phyloP scores from a whole-genome alignment of 2,113 vertebrate species.

The Ctenodactylus gundi region DNA sequence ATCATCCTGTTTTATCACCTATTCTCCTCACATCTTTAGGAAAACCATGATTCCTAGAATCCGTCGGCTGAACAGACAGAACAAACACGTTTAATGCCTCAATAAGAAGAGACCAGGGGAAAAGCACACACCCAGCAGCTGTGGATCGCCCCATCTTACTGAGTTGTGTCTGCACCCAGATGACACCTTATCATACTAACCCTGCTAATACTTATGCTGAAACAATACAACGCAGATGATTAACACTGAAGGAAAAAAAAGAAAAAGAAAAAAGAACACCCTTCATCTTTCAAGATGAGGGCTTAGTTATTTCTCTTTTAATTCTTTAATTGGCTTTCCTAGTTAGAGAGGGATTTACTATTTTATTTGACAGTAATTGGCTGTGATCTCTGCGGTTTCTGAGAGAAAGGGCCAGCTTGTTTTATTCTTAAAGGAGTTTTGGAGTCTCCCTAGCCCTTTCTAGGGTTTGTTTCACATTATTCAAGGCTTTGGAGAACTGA shows the following conservation, averaged over 20 bases:
- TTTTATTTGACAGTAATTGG: slow-evolving; percentile 69
- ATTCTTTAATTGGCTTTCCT: slow-evolving; percentile 81
- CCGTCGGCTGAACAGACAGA: not conserved
- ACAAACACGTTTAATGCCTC: not conserved
- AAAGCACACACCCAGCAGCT: slow-evolving; percentile 19
- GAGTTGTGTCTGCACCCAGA: not conserved
- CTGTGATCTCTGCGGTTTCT: slow-evolving; percentile 72
- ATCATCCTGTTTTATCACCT: not conserved
- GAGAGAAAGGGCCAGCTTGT: slow-evolving; percentile 63
- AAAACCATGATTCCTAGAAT: not conserved
- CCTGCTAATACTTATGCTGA: slow-evolving; percentile 60
- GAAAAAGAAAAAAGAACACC: slow-evolving; percentile 72
- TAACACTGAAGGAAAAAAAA: slow-evolving; percentile 70
- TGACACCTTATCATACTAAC: slow-evolving; percentile 50
- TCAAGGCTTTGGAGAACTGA: slow-evolving; percentile 19
- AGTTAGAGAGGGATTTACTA: slow-evolving; percentile 76
- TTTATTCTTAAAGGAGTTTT: slow-evolving; percentile 71
- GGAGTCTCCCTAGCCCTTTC: slow-evolving; percentile 60
- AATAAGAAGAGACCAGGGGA: slow-evolving; percentile 25
- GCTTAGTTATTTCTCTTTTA: slow-evolving; percentile 77
- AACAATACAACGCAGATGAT: slow-evolving; percentile 77
- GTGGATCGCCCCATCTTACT: not conserved
- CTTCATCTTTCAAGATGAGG: slow-evolving; percentile 62
- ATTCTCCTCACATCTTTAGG: not conserved
- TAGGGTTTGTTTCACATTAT: slow-evolving; percentile 61